Evolutionary conservation across 1,140 invertebrate genomes (phyloP).

Genomic region (Cyphomyrmex costatus): DNA sequence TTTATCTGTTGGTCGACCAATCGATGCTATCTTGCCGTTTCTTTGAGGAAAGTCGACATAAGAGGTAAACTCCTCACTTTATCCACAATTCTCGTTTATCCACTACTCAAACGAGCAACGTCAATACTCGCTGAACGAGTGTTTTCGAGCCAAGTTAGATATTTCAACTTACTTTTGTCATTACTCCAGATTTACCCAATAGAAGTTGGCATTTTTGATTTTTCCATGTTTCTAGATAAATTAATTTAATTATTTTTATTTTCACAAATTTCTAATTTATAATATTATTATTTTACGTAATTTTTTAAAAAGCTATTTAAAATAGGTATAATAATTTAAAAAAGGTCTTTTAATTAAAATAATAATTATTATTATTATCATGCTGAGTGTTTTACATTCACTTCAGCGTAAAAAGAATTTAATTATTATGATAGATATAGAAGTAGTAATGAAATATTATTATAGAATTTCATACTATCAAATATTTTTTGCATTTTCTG

Average conservation of each 20-base stretch:
- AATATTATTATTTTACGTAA: background rate
- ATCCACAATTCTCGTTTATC: constrained; percentile 26
- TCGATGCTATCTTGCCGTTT: constrained; percentile 33
- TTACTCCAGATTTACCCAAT: background rate
- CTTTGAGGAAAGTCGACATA: constrained; percentile 35
- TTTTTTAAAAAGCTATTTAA: background rate
- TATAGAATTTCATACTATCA: background rate
- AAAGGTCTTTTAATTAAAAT: too few relatives aligned
- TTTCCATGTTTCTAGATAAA: background rate
- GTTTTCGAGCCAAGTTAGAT: background rate
- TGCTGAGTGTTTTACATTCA: background rate
- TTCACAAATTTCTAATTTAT: background rate
- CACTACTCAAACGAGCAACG: background rate
- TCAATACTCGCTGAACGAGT: constrained; percentile 6
- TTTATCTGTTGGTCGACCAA: constrained; percentile 35
- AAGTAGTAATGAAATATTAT: background rate
- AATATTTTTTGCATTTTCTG: background rate
- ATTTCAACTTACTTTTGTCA: background rate
- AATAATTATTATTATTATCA: background rate
- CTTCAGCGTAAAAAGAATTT: background rate
- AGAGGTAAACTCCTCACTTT: constrained; percentile 28
- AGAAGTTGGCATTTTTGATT: background rate
- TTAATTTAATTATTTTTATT: background rate
- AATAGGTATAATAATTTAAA: too few relatives aligned
- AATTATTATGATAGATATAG: background rate